These are phyloP conservation scores for Percopsis omiscomaycus DNA, from an alignment of 2,797 vertebrate genomes.

Conservation along the genomic window DNA sequence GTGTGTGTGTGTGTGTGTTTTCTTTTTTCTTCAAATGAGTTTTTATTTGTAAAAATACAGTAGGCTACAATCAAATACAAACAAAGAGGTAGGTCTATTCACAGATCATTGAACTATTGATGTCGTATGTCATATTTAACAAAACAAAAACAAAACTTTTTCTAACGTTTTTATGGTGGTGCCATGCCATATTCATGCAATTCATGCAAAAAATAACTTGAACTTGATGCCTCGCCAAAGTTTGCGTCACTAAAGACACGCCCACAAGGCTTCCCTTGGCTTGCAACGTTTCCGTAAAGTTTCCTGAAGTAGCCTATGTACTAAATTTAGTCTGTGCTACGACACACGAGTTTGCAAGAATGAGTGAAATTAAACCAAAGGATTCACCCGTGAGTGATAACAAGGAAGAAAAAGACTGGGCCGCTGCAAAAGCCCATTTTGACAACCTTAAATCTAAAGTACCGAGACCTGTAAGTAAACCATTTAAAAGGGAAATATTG, in stretches of 20 bases:
- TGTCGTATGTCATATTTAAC: too few species aligned
- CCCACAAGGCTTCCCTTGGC: conserved; percentile 31
- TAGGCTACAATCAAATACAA: too few species aligned
- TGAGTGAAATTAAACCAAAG: conserved; percentile 61
- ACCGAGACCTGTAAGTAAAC: conserved; percentile 75
- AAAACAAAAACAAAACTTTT: neutral
- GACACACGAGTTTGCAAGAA: conserved; percentile 5
- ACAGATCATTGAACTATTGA: too few species aligned
- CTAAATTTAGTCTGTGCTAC: fast-evolving
- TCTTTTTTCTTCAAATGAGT: too few species aligned
- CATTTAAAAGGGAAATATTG: neutral
- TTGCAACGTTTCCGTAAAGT: conserved; percentile 51
- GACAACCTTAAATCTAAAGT: conserved; percentile 73
- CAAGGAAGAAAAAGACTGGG: conserved; percentile 69
- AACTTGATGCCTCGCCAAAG: too few species aligned
- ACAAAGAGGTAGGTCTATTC: too few species aligned
- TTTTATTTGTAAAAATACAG: too few species aligned
- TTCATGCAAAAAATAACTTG: too few species aligned
- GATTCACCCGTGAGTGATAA: neutral
- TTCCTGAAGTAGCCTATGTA: neutral
- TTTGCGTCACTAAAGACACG: conserved; percentile 45
- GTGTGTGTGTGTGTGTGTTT: too few species aligned
- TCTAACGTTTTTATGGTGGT: neutral
- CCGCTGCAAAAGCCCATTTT: conserved; percentile 70
- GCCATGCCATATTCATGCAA: neutral